Conservation (phyloP, 1,140 invertebrate genomes). For the Episyrphus balteatus region DNA sequence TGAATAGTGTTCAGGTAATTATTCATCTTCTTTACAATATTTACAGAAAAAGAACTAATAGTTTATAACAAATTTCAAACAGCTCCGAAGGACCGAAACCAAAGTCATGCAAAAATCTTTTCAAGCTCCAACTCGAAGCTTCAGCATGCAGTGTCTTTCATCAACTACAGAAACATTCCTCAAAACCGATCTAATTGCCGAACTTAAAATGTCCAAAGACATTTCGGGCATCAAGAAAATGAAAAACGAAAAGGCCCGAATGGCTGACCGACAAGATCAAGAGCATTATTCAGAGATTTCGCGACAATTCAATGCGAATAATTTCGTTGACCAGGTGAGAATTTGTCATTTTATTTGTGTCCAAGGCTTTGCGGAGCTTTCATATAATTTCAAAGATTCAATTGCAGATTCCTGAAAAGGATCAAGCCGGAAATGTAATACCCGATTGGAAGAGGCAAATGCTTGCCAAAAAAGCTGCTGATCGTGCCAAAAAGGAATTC, state of each 20-base stretch:
- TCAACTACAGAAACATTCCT: conserved; percentile 57
- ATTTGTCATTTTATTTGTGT: not conserved
- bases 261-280: conserved; percentile 66
- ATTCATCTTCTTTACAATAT: not conserved
- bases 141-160: conserved; percentile 56
- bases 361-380: no score
- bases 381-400: conserved; percentile 23
- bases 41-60: not conserved
- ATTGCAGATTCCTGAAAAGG: conserved; percentile 74
- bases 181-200: conserved; percentile 80
- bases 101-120: conserved; percentile 66
- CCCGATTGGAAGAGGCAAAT: conserved; percentile 92
- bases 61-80: not conserved
- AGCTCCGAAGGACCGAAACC: conserved; percentile 60
- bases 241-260: conserved; percentile 74
- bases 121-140: conserved; percentile 60
- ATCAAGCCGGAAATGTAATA: conserved; percentile 77
- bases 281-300: conserved; percentile 70
- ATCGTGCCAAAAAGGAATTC: conserved; percentile 78
- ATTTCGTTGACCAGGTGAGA: conserved; percentile 76
- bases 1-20: conserved; percentile 60
- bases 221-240: conserved; percentile 82
- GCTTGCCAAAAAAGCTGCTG: conserved; percentile 84
- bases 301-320: conserved; percentile 72
- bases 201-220: conserved; percentile 80